Evolutionary conservation across 2,113 vertebrate genomes (phyloP).

Genomic region (Acrocephalus kingi): DNA sequence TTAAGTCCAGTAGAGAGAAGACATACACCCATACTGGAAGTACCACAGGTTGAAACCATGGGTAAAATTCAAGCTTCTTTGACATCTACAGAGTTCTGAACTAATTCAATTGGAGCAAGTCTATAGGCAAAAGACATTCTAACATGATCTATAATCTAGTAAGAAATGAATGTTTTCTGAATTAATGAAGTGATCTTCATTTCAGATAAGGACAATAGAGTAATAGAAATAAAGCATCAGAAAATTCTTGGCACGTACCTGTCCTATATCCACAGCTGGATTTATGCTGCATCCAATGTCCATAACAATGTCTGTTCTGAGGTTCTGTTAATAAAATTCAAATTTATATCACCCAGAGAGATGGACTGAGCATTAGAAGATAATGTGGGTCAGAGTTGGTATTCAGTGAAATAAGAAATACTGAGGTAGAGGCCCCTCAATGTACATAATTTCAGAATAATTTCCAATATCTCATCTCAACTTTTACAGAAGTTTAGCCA

Average conservation of each 20-base stretch:
- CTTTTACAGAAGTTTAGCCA: background rate
- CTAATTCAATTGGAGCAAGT: background rate
- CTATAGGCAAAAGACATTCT: background rate
- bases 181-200: background rate
- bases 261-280: conserved; percentile 89
- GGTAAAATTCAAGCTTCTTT: background rate
- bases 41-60: background rate
- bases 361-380: background rate
- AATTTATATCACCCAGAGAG: background rate
- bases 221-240: background rate
- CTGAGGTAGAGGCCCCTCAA: background rate
- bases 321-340: conserved; percentile 72
- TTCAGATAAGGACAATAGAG: background rate
- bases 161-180: background rate
- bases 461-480: background rate
- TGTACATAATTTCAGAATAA: background rate
- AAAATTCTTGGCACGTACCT: conserved; percentile 74
- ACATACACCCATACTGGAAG: background rate
- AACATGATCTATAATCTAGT: background rate
- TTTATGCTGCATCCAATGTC: conserved; percentile 89
- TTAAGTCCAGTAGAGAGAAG: background rate
- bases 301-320: conserved; percentile 88
- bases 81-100: background rate
- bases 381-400: background rate
- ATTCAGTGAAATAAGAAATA: background rate